A percentile compares a stretch with the other conserved stretches of the same genome.
phyloP scores from a whole-genome alignment of 1,140 invertebrate species.

The Nymphalis io region DNA sequence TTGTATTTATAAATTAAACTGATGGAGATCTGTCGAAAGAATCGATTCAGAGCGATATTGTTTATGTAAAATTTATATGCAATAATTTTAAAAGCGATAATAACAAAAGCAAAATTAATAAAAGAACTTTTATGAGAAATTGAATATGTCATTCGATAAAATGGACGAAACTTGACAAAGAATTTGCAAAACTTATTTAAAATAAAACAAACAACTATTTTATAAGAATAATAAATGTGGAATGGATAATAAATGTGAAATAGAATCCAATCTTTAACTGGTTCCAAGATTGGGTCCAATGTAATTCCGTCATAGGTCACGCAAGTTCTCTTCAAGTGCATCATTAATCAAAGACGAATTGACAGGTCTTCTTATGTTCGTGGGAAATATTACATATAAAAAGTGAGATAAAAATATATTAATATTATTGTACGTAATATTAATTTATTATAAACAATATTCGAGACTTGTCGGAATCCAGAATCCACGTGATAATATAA shows the following conservation, averaged over 20 bases:
- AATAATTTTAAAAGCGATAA: too few species aligned
- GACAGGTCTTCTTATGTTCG: neutral
- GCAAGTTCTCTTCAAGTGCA: constrained; percentile 1
- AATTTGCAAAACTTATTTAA: neutral
- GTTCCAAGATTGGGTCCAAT: neutral
- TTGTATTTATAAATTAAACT: neutral
- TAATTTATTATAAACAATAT: too few species aligned
- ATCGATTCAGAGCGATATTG: too few species aligned
- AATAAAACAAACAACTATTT: neutral
- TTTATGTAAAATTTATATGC: too few species aligned
- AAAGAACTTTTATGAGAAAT: too few species aligned
- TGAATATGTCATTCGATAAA: too few species aligned
- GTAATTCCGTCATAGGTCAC: constrained; percentile 6
- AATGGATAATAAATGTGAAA: neutral
- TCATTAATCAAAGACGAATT: neutral
- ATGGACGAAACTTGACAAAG: too few species aligned
- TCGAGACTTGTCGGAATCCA: too few species aligned
- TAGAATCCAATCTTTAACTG: neutral
- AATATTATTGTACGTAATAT: too few species aligned
- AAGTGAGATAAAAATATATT: neutral
- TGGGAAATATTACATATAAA: neutral
- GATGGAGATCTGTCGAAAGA: too few species aligned
- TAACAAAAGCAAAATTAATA: too few species aligned
- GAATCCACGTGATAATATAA: too few species aligned
- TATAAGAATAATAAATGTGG: neutral